Conservation (phyloP, 2,113 vertebrate genomes). For the Eolophus roseicapilla region DNA sequence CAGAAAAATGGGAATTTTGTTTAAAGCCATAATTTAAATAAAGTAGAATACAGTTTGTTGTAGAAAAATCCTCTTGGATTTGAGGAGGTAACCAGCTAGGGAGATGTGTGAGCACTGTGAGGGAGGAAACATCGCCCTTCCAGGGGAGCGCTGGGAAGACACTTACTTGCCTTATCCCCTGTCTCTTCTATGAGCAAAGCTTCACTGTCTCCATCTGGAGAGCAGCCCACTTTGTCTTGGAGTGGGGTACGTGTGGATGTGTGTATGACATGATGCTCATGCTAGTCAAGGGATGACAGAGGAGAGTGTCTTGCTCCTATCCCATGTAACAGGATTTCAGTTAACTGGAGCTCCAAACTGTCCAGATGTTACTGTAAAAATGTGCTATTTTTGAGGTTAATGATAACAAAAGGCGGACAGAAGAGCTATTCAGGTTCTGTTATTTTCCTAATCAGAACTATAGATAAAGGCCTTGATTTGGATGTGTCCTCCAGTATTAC, state of each 20-base stretch:
- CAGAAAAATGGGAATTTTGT: background rate
- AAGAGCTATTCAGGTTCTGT: background rate
- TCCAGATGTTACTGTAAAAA: background rate
- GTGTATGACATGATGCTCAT: rapidly evolving
- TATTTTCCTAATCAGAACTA: background rate
- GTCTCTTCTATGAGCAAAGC: background rate
- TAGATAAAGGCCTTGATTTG: background rate
- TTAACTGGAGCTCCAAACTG: background rate
- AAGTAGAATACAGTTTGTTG: background rate
- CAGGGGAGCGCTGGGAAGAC: background rate
- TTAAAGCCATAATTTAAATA: background rate
- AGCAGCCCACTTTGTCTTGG: background rate
- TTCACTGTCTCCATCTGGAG: background rate
- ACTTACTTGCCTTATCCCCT: background rate
- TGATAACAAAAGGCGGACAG: background rate
- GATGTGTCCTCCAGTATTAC: background rate
- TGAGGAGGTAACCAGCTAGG: background rate
- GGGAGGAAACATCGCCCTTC: background rate
- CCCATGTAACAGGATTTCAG: background rate
- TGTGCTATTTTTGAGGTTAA: background rate
- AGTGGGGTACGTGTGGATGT: rapidly evolving
- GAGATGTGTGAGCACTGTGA: background rate
- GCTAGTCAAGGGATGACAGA: rapidly evolving
- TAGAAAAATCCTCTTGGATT: background rate
- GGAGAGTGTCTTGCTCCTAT: background rate